Evolutionary conservation across 2,113 vertebrate genomes (phyloP), one percentile per base, ranked within the genome.

Genomic region (Gallinago jamesoni): DNA sequence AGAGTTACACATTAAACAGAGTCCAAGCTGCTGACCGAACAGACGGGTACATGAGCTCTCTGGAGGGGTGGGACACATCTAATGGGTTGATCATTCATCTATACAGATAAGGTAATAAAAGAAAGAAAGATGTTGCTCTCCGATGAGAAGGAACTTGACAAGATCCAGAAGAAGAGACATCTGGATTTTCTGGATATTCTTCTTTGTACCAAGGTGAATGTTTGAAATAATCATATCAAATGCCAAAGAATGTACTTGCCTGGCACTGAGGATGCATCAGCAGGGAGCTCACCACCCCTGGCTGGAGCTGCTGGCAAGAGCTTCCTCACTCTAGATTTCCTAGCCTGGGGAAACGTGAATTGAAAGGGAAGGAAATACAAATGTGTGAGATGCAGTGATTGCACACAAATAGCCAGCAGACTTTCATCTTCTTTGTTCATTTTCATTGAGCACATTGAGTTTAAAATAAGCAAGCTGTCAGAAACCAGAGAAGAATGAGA

Each of bases 121-220:
- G 97, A 98, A 86, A 98, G 99, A 85, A 99, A 98, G 84, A 95
- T 97, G 86, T 75, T 93, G 39, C 96, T 99, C 1, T 97, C 97
- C 56, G 33, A 94, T 23, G 98, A 98, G 63, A 97, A 93, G 11
- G 98, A 98, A 22, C 92, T 97, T 50, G 96, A 96, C 3, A 97
- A 90, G 64, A 96, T 97, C 56, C 95, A 96, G 73, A 93, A 97
- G 87, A 99, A 98, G 97, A 98, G 83, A 84, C 91, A 97, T 80
- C 31, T 99, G 90, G 99, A 99, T 97, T 99, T 99, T 91, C 96
- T 99, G 86, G 99, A 99, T 84, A 99, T 99, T 64, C 98, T 99
- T 60, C 98, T 99, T 55, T 98, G 97, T 86, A 97, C 98, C 78
- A 98, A 96, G 97, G 99, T 99, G 96, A 96, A 96, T 97, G 25